Percentiles rank a stretch among this genome's conserved stretches.
Conservation (phyloP, 2,797 vertebrate genomes). For the Anguilla pacifica region DNA sequence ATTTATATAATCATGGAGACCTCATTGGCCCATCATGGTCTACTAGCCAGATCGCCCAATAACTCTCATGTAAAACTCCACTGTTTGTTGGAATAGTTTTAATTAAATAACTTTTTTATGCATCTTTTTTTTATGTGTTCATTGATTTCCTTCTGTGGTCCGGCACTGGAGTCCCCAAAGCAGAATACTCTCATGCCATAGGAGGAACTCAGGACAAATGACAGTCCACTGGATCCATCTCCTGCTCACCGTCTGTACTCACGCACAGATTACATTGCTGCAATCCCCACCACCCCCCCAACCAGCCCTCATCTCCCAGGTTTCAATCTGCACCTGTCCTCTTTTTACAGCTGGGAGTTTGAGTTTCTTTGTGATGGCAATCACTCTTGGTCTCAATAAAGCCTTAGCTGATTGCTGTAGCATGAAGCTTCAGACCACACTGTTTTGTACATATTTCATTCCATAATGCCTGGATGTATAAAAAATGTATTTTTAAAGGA, state of each 20-base stretch:
- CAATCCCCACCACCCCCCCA: background rate
- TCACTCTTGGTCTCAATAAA: conserved; percentile 5
- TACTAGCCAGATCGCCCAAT: background rate
- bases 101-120: background rate
- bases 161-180: background rate
- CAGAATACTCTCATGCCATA: background rate
- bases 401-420: background rate
- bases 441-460: background rate
- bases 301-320: conserved; percentile 8
- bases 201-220: conserved; percentile 15
- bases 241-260: background rate
- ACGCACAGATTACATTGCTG: conserved; percentile 17
- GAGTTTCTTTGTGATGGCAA: conserved; percentile 16
- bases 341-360: conserved; percentile 22
- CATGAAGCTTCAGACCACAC: background rate
- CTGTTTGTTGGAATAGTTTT: background rate
- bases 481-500: background rate
- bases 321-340: conserved; percentile 7
- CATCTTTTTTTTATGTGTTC: background rate
- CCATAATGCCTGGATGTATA: background rate
- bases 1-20: background rate
- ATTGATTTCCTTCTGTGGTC: background rate
- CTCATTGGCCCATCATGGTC: background rate
- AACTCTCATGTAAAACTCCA: background rate
- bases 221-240: conserved; percentile 18